phyloP scores from a whole-genome alignment of 2,113 vertebrate species.

The Numida meleagris region DNA sequence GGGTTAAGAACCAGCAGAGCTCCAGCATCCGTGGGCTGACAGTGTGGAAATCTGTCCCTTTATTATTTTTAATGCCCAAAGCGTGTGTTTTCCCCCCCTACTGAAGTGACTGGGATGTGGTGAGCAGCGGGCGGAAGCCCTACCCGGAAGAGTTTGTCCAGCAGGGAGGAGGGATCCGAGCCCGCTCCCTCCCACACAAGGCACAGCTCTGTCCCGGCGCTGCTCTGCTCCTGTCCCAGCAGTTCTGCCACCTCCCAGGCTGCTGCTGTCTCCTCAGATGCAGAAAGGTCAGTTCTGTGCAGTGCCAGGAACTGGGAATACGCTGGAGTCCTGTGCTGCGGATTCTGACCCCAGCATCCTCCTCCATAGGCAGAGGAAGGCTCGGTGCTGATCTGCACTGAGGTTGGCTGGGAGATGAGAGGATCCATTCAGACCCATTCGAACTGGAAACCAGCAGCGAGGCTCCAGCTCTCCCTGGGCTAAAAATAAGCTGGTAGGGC shows the following conservation, averaged over 20 bases:
- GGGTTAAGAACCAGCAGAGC: too few relatives aligned
- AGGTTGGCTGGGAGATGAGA: background rate
- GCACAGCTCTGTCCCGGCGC: background rate
- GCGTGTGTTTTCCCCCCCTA: background rate
- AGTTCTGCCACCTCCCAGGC: background rate
- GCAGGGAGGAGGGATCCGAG: conserved; percentile 57
- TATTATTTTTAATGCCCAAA: rapidly evolving
- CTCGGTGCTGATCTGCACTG: rapidly evolving
- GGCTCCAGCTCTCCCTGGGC: background rate
- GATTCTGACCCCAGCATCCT: conserved; percentile 9
- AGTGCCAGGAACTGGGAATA: background rate
- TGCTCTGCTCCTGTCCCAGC: background rate
- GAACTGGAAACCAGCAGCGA: background rate
- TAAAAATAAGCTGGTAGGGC: conserved; percentile 49
- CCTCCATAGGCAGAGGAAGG: background rate
- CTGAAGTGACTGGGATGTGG: background rate
- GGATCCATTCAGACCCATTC: background rate
- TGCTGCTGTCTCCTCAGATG: background rate
- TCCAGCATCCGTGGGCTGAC: background rate
- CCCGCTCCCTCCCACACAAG: conserved; percentile 60
- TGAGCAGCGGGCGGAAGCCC: conserved; percentile 1
- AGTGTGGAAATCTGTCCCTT: background rate
- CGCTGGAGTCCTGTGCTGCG: background rate
- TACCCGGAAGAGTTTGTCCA: conserved; percentile 63
- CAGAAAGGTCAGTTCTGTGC: conserved; percentile 33